A percentile compares a stretch with the other conserved stretches of the same genome.
These are phyloP conservation scores for Habrosyne pyritoides DNA, from an alignment of 2,888 invertebrate species.

Conservation along the genomic window DNA sequence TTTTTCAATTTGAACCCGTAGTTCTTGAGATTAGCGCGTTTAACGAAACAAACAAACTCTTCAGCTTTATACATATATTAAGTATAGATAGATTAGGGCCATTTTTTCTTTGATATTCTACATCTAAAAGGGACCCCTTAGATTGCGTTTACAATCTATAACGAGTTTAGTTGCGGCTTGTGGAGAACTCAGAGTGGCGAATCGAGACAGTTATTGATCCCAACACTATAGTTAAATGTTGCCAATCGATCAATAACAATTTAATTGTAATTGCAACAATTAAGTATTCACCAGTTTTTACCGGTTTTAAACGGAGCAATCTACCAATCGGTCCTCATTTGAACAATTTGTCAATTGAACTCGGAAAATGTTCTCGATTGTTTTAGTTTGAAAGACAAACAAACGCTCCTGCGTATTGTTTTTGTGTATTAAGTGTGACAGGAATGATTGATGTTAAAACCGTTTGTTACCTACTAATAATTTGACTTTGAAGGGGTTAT, in stretches of 20 bases:
- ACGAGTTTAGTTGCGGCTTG: no score
- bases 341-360: conserved; percentile 31
- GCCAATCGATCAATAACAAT: conserved; percentile 1
- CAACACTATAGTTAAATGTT: neutral
- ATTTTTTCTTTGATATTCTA: no score
- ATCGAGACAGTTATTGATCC: no score
- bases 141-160: no score
- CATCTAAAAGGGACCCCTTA: no score
- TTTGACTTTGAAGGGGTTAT: neutral
- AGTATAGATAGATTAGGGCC: no score
- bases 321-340: conserved; percentile 23
- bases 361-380: neutral
- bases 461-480: neutral
- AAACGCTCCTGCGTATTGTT: conserved; percentile 13
- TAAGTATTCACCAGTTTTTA: conserved; percentile 32
- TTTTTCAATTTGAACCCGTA: no score
- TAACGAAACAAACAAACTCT: no score
- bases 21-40: no score
- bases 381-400: neutral
- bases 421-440: conserved; percentile 13
- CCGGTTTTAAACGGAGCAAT: conserved; percentile 34
- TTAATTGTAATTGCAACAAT: conserved; percentile 29
- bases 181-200: no score
- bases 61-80: no score
- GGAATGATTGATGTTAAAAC: neutral